Evolutionary conservation across 1,140 invertebrate species (phyloP).

Genomic region (Apolygus lucorum): DNA sequence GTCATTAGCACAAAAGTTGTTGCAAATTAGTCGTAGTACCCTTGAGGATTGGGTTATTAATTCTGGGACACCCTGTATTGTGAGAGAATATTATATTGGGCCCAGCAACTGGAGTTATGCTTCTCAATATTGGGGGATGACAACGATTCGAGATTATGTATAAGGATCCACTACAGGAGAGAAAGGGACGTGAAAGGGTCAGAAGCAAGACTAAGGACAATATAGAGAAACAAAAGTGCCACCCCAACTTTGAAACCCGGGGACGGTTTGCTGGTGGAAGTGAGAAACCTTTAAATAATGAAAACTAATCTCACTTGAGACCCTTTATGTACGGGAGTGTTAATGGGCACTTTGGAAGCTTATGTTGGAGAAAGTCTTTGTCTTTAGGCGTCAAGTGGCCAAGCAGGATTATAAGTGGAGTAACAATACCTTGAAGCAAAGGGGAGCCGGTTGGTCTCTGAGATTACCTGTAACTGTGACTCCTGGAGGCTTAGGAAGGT

Average conservation of each 20-base stretch:
- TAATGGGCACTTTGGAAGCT: constrained; percentile 12
- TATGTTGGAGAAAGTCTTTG: constrained; percentile 2
- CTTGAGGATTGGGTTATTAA: too few relatives aligned
- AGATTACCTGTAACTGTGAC: constrained; percentile 13
- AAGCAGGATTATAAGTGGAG: constrained; percentile 12
- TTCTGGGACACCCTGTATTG: too few relatives aligned
- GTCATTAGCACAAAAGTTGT: too few relatives aligned
- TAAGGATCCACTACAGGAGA: too few relatives aligned
- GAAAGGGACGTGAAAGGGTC: too few relatives aligned
- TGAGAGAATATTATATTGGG: too few relatives aligned
- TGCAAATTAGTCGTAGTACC: too few relatives aligned
- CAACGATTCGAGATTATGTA: too few relatives aligned
- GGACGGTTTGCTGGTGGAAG: not conserved
- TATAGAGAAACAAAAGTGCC: not conserved
- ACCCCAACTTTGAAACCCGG: not conserved
- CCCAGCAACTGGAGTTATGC: too few relatives aligned
- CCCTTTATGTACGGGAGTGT: not conserved
- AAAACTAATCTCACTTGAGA: constrained; percentile 12
- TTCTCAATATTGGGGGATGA: too few relatives aligned
- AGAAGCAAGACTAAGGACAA: not conserved
- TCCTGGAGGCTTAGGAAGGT: not conserved
- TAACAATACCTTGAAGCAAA: not conserved
- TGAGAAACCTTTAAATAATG: constrained; percentile 4
- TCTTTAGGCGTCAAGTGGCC: constrained; percentile 11
- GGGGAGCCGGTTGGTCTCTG: not conserved